phyloP scores from a whole-genome alignment of 2,797 vertebrate species.

The Taeniopygia guttata region DNA sequence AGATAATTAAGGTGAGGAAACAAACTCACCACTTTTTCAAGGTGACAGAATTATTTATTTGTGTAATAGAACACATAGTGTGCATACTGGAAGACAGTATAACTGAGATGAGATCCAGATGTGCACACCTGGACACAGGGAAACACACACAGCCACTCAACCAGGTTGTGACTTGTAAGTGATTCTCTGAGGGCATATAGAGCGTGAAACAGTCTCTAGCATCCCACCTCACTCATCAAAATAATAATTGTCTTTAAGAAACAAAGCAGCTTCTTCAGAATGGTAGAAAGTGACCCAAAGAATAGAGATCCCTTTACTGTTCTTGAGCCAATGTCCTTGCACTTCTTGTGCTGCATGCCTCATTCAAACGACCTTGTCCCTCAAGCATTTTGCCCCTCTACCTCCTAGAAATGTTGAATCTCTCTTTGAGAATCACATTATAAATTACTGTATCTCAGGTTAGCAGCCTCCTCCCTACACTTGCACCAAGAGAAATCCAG shows the following conservation, averaged over 20 bases:
- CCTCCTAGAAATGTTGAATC: neutral
- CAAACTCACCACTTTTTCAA: neutral
- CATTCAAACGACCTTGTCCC: neutral
- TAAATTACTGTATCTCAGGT: neutral
- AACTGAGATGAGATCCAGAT: neutral
- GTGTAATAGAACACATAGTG: neutral
- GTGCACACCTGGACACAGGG: neutral
- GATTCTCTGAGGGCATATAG: neutral
- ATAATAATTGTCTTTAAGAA: neutral
- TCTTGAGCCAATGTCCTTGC: neutral
- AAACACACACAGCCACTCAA: fast-evolving
- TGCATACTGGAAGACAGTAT: neutral
- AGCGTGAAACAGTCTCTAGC: neutral
- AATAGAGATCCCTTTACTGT: neutral
- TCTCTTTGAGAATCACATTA: neutral
- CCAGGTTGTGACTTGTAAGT: neutral
- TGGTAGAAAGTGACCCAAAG: neutral
- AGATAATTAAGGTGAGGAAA: neutral
- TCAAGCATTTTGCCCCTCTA: neutral
- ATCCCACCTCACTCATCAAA: fast-evolving
- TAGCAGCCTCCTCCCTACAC: neutral
- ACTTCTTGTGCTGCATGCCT: neutral
- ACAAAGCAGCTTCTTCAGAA: neutral
- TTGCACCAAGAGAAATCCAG: neutral
- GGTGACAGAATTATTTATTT: neutral